These are phyloP conservation scores for Spicauda simplicius DNA, from an alignment of 2,888 invertebrate genomes.

Conservation along the genomic window DNA sequence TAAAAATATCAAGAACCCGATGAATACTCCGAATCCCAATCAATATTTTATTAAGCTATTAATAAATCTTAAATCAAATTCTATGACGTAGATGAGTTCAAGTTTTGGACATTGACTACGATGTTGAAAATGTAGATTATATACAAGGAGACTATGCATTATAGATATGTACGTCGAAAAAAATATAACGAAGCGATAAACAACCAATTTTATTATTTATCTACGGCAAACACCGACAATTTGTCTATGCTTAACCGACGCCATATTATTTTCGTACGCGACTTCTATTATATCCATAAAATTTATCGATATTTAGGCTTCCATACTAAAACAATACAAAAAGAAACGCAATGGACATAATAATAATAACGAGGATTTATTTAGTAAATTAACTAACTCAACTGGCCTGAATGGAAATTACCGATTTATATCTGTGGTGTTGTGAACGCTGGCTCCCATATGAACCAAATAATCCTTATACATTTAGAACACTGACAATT, in stretches of 20 bases:
- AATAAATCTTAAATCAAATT: constrained; percentile 42
- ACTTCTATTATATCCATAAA: constrained; percentile 21
- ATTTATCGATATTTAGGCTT: constrained; percentile 24
- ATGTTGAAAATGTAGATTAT: constrained; percentile 50
- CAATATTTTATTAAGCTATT: constrained; percentile 40
- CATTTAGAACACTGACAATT: background rate
- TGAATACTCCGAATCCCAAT: constrained; percentile 47
- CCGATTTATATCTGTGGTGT: constrained; percentile 22
- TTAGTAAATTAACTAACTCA: constrained; percentile 33
- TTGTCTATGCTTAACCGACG: constrained; percentile 17
- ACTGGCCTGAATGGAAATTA: constrained; percentile 39
- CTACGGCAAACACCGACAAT: constrained; percentile 16
- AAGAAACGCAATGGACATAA: constrained; percentile 11
- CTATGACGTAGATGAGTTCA: constrained; percentile 48
- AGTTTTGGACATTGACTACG: constrained; percentile 64
- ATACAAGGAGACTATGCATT: constrained; percentile 35
- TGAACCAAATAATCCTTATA: background rate
- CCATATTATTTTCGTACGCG: constrained; percentile 29
- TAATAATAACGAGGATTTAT: constrained; percentile 22
- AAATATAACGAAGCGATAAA: constrained; percentile 13
- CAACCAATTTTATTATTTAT: constrained; percentile 15
- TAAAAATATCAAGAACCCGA: constrained; percentile 47
- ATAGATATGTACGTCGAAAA: constrained; percentile 27
- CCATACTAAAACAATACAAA: constrained; percentile 18
- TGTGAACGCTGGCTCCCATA: background rate